Percentiles rank a stretch among this genome's conserved stretches.
Evolutionary conservation across 2,888 invertebrate species (phyloP).

Genomic region (Eremobia ochroleuca): DNA sequence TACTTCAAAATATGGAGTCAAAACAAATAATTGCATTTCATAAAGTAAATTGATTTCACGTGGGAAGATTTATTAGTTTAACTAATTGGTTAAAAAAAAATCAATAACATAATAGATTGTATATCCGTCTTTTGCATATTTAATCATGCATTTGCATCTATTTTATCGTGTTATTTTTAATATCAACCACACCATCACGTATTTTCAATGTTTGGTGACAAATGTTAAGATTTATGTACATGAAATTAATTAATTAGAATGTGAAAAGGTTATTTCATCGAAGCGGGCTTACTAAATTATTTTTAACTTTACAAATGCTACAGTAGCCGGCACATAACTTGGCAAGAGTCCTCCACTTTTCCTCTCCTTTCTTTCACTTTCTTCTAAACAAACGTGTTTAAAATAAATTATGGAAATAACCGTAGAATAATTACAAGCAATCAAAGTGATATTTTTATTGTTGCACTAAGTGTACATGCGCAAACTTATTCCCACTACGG

Average conservation of each 20-base stretch:
- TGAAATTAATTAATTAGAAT: background rate
- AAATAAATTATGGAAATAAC: too few species aligned
- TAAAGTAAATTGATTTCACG: slow-evolving; percentile 45
- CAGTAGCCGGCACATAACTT: too few species aligned
- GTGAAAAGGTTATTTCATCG: background rate
- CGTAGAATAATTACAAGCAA: too few species aligned
- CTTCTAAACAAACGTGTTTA: too few species aligned
- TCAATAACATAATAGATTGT: slow-evolving; percentile 29
- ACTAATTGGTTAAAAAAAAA: slow-evolving; percentile 41
- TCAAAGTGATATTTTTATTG: too few species aligned
- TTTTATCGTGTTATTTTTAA: background rate
- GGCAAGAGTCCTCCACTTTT: too few species aligned
- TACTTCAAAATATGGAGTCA: slow-evolving; percentile 15
- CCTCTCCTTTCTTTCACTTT: too few species aligned
- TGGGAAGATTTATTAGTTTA: slow-evolving; percentile 45
- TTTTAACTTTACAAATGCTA: background rate
- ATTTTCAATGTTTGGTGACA: background rate
- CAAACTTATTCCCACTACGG: too few species aligned
- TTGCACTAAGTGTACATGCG: too few species aligned
- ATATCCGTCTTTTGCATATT: slow-evolving; percentile 29
- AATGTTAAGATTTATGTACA: background rate
- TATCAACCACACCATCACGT: background rate
- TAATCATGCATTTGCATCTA: background rate
- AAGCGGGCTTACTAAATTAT: background rate
- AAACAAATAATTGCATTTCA: slow-evolving; percentile 31